phyloP scores from a whole-genome alignment of 1,140 invertebrate genomes.

The Drosophila ercepeae region DNA sequence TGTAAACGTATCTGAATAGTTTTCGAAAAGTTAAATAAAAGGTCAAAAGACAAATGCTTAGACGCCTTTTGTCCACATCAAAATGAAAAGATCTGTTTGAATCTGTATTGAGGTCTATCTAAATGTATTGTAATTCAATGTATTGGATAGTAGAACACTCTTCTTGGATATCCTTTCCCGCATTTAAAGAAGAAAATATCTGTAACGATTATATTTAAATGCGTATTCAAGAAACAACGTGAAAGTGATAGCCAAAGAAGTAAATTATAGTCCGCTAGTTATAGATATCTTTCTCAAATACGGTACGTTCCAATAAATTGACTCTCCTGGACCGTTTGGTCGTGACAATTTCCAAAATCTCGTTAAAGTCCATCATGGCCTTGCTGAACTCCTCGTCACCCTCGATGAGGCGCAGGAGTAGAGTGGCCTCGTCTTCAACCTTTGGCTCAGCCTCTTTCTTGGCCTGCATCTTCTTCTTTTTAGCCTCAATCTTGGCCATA shows the following conservation, averaged over 20 bases:
- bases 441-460: neutral
- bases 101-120: no score
- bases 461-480: constrained; percentile 10
- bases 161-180: no score
- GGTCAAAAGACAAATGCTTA: no score
- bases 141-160: no score
- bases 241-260: neutral
- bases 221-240: neutral
- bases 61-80: no score
- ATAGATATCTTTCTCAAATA: constrained; percentile 18
- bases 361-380: constrained; percentile 27
- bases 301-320: constrained; percentile 12
- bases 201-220: neutral
- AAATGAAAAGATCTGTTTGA: no score
- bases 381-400: constrained; percentile 17
- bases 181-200: no score
- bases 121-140: no score
- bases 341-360: neutral
- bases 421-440: constrained; percentile 12
- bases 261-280: neutral
- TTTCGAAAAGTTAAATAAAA: no score
- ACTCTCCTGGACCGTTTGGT: constrained; percentile 14
- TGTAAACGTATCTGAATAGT: no score
- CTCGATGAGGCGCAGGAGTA: constrained; percentile 16
- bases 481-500: constrained; percentile 3